A percentile compares a stretch with the other conserved stretches of the same genome.
phyloP scores from a whole-genome alignment of 2,888 invertebrate species.

The Galeopsomyia nigrocyanea region DNA sequence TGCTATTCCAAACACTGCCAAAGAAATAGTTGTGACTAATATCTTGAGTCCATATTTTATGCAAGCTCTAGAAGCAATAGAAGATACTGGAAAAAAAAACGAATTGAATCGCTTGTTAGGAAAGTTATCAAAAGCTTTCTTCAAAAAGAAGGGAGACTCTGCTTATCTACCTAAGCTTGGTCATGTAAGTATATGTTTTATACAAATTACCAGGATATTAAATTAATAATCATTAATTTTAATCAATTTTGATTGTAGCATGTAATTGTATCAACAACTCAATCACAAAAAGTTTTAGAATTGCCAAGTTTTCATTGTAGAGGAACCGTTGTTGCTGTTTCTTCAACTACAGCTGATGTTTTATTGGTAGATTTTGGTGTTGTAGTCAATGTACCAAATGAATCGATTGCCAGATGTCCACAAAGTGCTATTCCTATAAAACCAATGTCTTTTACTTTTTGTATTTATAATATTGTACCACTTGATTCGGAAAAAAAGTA shows the following conservation, averaged over 20 bases:
- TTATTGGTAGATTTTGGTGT: slow-evolving; percentile 55
- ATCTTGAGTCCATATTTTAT: slow-evolving; percentile 57
- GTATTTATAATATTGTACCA: slow-evolving; percentile 55
- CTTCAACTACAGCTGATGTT: slow-evolving; percentile 43
- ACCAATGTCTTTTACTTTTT: slow-evolving; percentile 51
- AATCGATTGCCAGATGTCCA: slow-evolving; percentile 48
- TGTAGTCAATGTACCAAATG: slow-evolving; percentile 44
- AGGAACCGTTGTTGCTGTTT: slow-evolving; percentile 48
- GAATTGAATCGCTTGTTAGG: slow-evolving; percentile 48
- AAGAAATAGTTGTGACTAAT: slow-evolving; percentile 56
- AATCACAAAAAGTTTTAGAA: slow-evolving; percentile 33
- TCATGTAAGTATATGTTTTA: slow-evolving; percentile 37
- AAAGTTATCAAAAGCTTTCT: not conserved
- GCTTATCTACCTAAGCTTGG: slow-evolving; percentile 24
- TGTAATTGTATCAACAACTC: slow-evolving; percentile 18
- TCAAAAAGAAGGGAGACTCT: not conserved
- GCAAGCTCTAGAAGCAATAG: slow-evolving; percentile 50
- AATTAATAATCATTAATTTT: not conserved
- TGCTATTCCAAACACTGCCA: slow-evolving; percentile 45
- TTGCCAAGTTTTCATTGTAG: slow-evolving; percentile 52
- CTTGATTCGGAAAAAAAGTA: slow-evolving; percentile 27
- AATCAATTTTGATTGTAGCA: slow-evolving; percentile 21
- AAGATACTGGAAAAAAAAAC: slow-evolving; percentile 40
- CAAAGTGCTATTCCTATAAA: slow-evolving; percentile 39
- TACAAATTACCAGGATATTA: slow-evolving; percentile 2